Percentiles rank a stretch among this genome's conserved stretches.
These are phyloP conservation scores for Theocolax elegans DNA, from an alignment of 1,140 invertebrate species.

Conservation along the genomic window DNA sequence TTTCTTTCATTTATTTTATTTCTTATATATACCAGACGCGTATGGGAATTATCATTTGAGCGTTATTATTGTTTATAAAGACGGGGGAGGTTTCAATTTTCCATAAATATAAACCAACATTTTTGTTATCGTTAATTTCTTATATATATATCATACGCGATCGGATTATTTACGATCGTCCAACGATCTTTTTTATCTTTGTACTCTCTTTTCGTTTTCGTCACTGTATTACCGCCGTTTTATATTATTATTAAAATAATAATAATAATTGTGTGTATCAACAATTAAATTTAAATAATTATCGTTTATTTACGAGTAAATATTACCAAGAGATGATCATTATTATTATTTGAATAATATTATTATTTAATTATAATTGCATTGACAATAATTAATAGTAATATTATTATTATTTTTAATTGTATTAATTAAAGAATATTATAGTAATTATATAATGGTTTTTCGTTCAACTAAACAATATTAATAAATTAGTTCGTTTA, in stretches of 20 bases:
- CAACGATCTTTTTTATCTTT: constrained; percentile 6
- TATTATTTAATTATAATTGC: too few relatives aligned
- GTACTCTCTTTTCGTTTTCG: neutral
- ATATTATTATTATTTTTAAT: too few relatives aligned
- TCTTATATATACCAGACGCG: neutral
- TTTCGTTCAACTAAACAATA: too few relatives aligned
- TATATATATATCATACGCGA: neutral
- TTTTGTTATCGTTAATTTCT: neutral
- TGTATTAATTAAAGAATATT: too few relatives aligned
- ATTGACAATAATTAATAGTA: too few relatives aligned
- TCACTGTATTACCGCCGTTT: neutral
- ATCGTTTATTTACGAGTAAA: too few relatives aligned
- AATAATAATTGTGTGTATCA: too few relatives aligned
- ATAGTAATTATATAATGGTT: too few relatives aligned
- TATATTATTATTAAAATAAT: neutral
- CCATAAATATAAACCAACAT: constrained; percentile 18
- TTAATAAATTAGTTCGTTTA: too few relatives aligned
- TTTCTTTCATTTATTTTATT: neutral
- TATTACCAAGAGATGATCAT: too few relatives aligned
- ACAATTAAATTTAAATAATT: too few relatives aligned
- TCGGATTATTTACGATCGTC: constrained; percentile 31
- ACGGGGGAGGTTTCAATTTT: constrained; percentile 23
- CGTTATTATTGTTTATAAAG: constrained; percentile 22
- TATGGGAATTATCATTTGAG: neutral
- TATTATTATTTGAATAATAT: too few relatives aligned